A percentile compares a stretch with the other conserved stretches of the same genome.
Conservation (phyloP, 2,113 vertebrate genomes). For the Leucoraja erinaceus region DNA sequence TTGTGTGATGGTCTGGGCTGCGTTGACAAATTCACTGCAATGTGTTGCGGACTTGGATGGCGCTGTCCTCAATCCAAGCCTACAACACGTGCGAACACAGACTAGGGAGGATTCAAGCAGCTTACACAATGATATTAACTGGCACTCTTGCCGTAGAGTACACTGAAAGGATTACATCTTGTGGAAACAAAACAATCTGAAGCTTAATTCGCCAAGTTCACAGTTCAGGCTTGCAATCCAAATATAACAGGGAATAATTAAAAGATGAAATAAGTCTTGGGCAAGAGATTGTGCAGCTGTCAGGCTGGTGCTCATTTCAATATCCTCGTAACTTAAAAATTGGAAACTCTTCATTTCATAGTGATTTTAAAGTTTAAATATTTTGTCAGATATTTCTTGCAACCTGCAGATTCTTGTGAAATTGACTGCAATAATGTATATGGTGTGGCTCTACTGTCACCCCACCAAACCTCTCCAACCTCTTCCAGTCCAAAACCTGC, state of each 20-base stretch:
- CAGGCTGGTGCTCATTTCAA: not conserved
- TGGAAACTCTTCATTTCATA: not conserved
- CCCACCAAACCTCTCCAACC: not conserved
- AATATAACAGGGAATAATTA: slow-evolving; percentile 30
- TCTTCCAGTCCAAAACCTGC: not conserved
- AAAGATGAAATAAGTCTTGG: slow-evolving; percentile 28
- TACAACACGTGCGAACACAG: not conserved
- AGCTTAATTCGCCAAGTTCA: not conserved
- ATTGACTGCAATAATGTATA: not conserved
- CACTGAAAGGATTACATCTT: slow-evolving; percentile 32
- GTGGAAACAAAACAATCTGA: slow-evolving; percentile 22
- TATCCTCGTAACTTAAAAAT: not conserved
- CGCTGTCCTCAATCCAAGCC: not conserved
- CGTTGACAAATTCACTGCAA: too few relatives aligned
- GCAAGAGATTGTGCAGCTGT: slow-evolving; percentile 20
- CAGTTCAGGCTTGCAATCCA: slow-evolving; percentile 1
- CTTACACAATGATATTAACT: slow-evolving; percentile 6
- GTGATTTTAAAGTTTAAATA: not conserved
- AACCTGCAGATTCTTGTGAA: not conserved
- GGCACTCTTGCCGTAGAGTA: not conserved
- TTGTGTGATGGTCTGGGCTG: too few relatives aligned
- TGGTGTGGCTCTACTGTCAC: not conserved
- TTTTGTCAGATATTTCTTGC: not conserved
- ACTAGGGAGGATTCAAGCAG: not conserved
- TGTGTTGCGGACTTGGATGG: too few relatives aligned